These are phyloP conservation scores for Morone chrysops DNA, from an alignment of 2,113 vertebrate species.

Conservation along the genomic window DNA sequence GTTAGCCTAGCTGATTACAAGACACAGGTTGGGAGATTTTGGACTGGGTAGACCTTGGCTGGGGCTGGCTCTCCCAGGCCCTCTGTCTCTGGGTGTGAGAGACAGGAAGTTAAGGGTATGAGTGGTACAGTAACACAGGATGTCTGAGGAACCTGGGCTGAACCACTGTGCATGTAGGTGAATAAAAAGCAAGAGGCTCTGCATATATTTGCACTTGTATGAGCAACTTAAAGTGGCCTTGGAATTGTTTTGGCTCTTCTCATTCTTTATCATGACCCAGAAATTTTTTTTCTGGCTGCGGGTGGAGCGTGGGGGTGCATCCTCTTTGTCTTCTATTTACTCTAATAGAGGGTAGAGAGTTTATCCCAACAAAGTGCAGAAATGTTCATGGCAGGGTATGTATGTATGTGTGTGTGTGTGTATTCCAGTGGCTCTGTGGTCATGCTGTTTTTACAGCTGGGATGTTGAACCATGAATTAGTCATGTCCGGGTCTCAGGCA, in stretches of 20 bases:
- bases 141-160: conserved; percentile 61
- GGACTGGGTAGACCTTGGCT: conserved; percentile 56
- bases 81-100: conserved; percentile 59
- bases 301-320: neutral
- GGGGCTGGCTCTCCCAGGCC: conserved; percentile 18
- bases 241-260: conserved; percentile 55
- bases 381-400: conserved; percentile 7
- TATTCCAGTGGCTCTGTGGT: conserved; percentile 53
- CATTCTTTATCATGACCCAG: conserved; percentile 53
- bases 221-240: conserved; percentile 42
- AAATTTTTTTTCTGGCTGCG: conserved; percentile 12
- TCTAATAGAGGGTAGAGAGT: conserved; percentile 39
- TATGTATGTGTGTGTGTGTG: conserved; percentile 37
- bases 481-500: conserved; percentile 57
- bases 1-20: conserved; percentile 67
- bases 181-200: neutral
- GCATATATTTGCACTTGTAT: neutral
- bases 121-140: conserved; percentile 68
- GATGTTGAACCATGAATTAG: conserved; percentile 65
- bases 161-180: conserved; percentile 28
- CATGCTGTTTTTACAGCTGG: conserved; percentile 76
- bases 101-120: conserved; percentile 65
- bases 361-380: conserved; percentile 46
- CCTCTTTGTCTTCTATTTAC: conserved; percentile 44
- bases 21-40: conserved; percentile 48